Conservation (phyloP, 92 coral and sea anemone genomes). For the Nematostella vectensis region DNA sequence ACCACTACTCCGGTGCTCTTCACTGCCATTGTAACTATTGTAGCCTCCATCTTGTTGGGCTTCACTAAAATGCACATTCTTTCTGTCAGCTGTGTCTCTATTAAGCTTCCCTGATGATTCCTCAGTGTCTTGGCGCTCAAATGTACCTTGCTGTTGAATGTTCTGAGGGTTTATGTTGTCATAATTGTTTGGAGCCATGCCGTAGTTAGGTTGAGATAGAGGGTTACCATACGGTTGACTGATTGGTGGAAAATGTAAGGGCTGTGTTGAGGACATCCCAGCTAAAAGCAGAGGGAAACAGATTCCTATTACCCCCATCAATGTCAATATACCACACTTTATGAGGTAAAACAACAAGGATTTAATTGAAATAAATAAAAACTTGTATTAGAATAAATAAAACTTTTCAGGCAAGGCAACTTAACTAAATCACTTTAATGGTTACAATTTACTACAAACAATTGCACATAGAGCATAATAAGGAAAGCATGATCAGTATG, state of each 20-base stretch:
- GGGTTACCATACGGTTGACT: conserved; percentile 24
- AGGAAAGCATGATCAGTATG: too few relatives aligned
- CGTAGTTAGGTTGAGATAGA: conserved; percentile 20
- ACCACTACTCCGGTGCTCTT: conserved; percentile 4
- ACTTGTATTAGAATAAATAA: too few relatives aligned
- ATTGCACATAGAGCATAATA: too few relatives aligned
- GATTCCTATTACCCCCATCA: too few relatives aligned
- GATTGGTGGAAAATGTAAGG: conserved; percentile 54
- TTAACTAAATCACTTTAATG: too few relatives aligned
- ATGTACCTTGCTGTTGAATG: background rate
- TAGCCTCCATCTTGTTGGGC: background rate
- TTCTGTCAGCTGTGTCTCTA: background rate
- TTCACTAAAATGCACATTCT: background rate
- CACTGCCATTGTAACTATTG: conserved; percentile 23
- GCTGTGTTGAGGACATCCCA: conserved; percentile 76
- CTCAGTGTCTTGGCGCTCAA: conserved; percentile 2
- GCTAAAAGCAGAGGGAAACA: conserved; percentile 36
- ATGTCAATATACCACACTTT: too few relatives aligned
- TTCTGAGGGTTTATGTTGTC: conserved; percentile 5
- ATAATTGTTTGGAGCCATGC: background rate
- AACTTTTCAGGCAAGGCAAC: too few relatives aligned
- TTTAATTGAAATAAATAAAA: too few relatives aligned
- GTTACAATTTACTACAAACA: too few relatives aligned
- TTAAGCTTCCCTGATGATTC: background rate
- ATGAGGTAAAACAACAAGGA: too few relatives aligned